Base-by-base conservation (phyloP, 2,113 vertebrate species). In the Camelus dromedarius region DNA sequence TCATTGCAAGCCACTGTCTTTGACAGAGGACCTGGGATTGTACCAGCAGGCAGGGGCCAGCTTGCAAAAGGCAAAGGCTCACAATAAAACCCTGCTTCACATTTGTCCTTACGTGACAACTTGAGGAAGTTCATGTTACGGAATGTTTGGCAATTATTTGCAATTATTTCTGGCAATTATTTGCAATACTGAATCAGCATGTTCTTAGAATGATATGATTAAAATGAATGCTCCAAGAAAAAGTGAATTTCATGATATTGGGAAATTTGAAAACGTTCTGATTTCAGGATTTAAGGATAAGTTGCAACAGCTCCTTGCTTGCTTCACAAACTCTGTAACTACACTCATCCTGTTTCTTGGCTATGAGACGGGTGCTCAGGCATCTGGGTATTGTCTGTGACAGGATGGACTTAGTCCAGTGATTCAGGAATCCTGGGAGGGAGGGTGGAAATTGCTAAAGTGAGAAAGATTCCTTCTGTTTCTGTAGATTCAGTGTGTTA, bases 211-310 rank as follows among this genome's bases (percentile, higher is more conserved):
- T 8, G 46, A 42, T 82, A 66, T n/a, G 20, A 56, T 87, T 69
- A 69, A 66, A 56, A 66, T 81, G 19, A 56, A 75, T 46, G 60
- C n/a, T 84, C 24, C 50, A 75, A 72, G 54, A 77, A 67, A 46
- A 56, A 69, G 38, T 90, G 38, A 58, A 76, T 95, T 90, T 58
- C 32, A n/a, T 90, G 69, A 48, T 32, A 58, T 48, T 56, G 58
- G 50, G 50, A 69, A 64, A 10, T 83, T 84, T 95, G 79, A 84
- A 95, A 84, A 46, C 18, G 32, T 84, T 84, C 69, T 50, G 69
- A 76, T 58, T 76, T 60, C 38, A 69, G 81, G 35, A 93, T 58
- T 77, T 76, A 28, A 75, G 42, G 54, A 56, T 30, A 13, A 42
- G 28, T 80, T 50, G 52, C 60, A 80, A 52, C 22, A 46, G 62